Evolutionary conservation across 2,888 invertebrate species (phyloP), one percentile per base, ranked within the genome.

Genomic region (Gymnosoma rotundatum): DNA sequence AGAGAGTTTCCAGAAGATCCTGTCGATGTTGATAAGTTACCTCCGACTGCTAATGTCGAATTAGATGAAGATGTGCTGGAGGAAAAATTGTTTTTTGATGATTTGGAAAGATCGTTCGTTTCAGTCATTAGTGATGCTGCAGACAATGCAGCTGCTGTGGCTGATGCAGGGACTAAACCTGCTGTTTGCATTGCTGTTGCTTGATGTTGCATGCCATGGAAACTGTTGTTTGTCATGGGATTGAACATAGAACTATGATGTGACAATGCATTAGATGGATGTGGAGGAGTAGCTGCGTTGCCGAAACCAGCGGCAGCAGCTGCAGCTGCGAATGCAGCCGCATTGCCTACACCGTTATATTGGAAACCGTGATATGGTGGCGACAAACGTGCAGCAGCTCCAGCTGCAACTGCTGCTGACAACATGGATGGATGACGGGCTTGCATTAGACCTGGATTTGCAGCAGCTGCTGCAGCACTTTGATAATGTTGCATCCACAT

Each of bases 401-500:
- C 85, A n/a, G 87, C 88, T 36, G 93, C 92, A 69, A 92, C 92
- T 45, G 88, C 87, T 60, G 87, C 36, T 56, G 82, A 75, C 18
- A 83, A 58, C 78, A 84, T 75, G 58, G 84, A 69, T 10, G 89
- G 81, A 82, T 88, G 89, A 67, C 88, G 89, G 48, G 89, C 87
- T 20, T 89, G 87, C 58, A 87, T 74, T 18, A 86, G 67, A 64
- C 78, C 64, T 61, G 84, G 84, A 66, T 81, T 84, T 76, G 88
- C 80, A 69, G 88, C 80, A 25, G 93, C 91, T 75, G 93, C 91
- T 9, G 88, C 89, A 76, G 90, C 89, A 69, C 88, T 88, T 83
- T 93, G 93, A 85, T 93, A 93, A 88, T 93, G 93, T 87, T 93
- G 93, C 92, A 93, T 92, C 93, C 93, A 93, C 75, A 92, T 63